phyloP scores from a whole-genome alignment of 2,797 vertebrate species.

The Liparis tanakae region DNA sequence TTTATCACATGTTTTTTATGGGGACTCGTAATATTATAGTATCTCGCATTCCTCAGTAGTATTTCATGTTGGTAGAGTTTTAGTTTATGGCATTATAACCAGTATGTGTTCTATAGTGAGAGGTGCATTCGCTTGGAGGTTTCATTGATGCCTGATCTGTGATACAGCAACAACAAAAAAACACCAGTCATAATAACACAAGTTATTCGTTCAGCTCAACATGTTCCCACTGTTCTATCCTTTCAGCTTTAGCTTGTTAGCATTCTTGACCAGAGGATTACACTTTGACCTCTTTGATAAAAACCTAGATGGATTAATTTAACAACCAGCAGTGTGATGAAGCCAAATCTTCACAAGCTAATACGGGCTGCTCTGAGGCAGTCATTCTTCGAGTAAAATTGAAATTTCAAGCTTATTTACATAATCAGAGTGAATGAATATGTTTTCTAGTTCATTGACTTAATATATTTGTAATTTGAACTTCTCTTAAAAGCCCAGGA shows the following conservation, averaged over 20 bases:
- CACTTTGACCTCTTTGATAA: constrained; percentile 48
- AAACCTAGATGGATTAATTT: constrained; percentile 39
- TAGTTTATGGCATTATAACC: constrained; percentile 2
- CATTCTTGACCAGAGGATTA: constrained; percentile 30
- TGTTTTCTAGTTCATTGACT: constrained; percentile 26
- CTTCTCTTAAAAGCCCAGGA: constrained; percentile 5
- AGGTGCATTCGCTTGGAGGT: constrained; percentile 44
- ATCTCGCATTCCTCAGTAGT: not conserved
- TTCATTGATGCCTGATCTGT: constrained; percentile 21
- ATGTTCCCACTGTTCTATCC: constrained; percentile 4
- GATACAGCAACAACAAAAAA: constrained; percentile 27
- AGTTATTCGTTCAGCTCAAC: constrained; percentile 15
- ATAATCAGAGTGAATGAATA: constrained; percentile 37
- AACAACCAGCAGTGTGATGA: constrained; percentile 32
- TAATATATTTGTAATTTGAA: constrained; percentile 36
- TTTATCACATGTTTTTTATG: constrained; percentile 18
- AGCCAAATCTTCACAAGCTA: constrained; percentile 20
- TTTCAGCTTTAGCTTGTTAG: constrained; percentile 27
- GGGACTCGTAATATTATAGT: constrained; percentile 13
- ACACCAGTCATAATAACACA: not conserved
- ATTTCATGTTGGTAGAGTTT: constrained; percentile 4
- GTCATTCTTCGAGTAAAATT: constrained; percentile 27
- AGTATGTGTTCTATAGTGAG: constrained; percentile 26
- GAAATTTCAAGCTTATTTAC: constrained; percentile 37
- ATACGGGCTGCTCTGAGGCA: constrained; percentile 10